Percentiles rank a stretch among this genome's conserved stretches.
Conservation (phyloP, 2,113 vertebrate genomes). For the Nipponia nippon region DNA sequence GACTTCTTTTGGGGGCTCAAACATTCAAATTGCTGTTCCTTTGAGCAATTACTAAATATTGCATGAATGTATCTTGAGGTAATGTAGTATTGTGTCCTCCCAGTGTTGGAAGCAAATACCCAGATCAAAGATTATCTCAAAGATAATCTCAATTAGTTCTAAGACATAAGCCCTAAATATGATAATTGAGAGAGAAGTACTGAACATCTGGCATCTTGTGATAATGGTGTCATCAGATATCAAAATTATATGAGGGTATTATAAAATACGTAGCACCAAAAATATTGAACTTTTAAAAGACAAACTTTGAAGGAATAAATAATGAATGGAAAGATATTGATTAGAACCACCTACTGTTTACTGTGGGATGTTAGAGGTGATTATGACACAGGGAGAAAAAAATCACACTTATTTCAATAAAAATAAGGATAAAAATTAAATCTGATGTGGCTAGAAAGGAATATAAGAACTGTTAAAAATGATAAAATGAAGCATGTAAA, state of each 20-base stretch:
- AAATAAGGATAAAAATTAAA: neutral
- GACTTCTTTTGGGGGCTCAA: neutral
- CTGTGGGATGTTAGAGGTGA: neutral
- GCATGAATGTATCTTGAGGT: neutral
- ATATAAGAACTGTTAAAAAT: neutral
- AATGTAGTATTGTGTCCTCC: neutral
- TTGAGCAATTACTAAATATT: neutral
- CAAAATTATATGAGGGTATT: neutral
- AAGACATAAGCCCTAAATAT: neutral
- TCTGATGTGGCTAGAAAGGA: neutral
- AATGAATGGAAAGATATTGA: neutral
- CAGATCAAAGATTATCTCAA: neutral
- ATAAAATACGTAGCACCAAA: neutral
- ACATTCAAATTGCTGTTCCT: neutral
- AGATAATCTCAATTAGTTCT: neutral
- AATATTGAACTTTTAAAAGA: neutral
- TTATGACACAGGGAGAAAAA: neutral
- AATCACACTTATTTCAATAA: neutral
- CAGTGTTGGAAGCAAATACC: neutral
- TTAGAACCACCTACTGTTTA: neutral
- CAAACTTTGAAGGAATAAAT: neutral
- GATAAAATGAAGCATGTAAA: neutral
- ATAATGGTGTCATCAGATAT: neutral
- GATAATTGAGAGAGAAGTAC: neutral
- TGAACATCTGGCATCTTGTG: constrained; percentile 4